These are phyloP conservation scores for Porites evermanni DNA, from an alignment of 92 coral and sea anemone species.

Conservation along the genomic window DNA sequence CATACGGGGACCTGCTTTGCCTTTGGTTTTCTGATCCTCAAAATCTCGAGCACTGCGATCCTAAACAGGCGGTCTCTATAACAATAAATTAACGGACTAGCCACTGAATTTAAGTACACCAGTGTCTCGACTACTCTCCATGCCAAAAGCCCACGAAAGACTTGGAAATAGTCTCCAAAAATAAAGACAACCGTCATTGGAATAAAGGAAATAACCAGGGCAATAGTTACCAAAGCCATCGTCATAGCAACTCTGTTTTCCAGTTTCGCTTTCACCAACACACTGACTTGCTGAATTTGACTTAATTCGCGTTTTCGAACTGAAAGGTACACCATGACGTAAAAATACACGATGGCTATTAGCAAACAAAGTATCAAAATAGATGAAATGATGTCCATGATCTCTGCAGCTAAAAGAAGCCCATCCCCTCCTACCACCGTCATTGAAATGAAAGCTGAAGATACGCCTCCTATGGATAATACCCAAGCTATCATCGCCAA, in stretches of 20 bases:
- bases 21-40: not conserved
- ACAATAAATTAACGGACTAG: not conserved
- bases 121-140: not conserved
- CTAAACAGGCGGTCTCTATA: not conserved
- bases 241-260: not conserved
- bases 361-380: too few relatives aligned
- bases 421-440: too few relatives aligned
- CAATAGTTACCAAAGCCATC: not conserved
- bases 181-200: not conserved
- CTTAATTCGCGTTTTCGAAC: not conserved
- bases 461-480: not conserved
- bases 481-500: not conserved
- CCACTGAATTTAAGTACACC: conserved; percentile 1
- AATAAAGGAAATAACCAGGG: not conserved
- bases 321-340: too few relatives aligned
- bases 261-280: not conserved
- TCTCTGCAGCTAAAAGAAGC: not conserved
- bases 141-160: not conserved
- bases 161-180: not conserved
- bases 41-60: not conserved
- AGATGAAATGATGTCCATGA: not conserved
- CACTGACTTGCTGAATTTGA: not conserved
- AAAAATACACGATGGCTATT: too few relatives aligned
- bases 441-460: not conserved
- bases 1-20: too few relatives aligned